Conservation (phyloP, 2,797 vertebrate genomes). For the Myiotriccus ornatus region DNA sequence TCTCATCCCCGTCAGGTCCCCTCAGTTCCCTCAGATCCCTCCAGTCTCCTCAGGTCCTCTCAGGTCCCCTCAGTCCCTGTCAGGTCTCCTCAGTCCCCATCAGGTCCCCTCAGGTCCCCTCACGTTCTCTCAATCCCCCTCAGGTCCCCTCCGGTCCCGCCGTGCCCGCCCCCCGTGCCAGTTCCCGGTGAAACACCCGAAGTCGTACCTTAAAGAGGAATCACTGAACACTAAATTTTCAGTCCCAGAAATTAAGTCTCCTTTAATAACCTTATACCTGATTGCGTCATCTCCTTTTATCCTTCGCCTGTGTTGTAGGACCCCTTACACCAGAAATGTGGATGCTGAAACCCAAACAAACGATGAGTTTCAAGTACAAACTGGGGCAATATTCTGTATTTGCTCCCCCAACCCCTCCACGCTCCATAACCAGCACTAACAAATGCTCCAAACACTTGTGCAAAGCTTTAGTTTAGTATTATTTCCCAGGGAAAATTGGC, state of each 20-base stretch:
- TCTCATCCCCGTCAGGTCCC: no score
- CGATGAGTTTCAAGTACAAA: accelerated
- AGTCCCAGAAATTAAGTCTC: neutral
- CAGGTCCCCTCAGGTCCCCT: no score
- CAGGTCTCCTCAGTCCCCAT: no score
- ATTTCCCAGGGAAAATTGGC: neutral
- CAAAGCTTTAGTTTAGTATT: neutral
- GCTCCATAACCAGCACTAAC: neutral
- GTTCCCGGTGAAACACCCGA: neutral
- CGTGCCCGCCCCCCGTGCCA: neutral
- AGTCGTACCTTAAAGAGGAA: accelerated
- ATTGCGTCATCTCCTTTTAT: neutral
- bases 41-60: no score
- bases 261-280: neutral
- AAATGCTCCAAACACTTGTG: neutral
- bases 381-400: neutral
- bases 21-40: no score
- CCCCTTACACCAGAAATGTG: neutral
- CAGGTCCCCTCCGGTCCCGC: neutral
- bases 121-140: no score
- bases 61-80: no score
- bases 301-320: accelerated
- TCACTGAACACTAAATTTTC: neutral
- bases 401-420: accelerated
- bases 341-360: neutral